These are phyloP conservation scores for Agrochola lota DNA, from an alignment of 2,888 invertebrate genomes.

Conservation along the genomic window DNA sequence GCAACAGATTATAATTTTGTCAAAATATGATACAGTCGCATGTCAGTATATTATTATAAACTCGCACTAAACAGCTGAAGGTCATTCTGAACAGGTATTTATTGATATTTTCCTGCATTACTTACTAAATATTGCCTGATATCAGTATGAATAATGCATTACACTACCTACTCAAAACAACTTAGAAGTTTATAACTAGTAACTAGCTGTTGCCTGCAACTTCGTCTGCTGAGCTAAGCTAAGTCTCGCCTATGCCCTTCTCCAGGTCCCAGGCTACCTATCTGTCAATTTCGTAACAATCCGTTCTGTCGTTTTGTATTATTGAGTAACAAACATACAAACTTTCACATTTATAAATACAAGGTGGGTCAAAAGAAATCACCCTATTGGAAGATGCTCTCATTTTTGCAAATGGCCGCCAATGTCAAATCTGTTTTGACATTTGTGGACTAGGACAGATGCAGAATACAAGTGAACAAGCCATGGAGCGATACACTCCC, in stretches of 20 bases:
- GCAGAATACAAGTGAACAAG: too few species aligned
- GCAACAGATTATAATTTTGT: background rate
- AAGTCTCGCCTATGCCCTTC: background rate
- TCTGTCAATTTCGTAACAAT: background rate
- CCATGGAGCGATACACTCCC: too few species aligned
- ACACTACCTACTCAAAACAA: background rate
- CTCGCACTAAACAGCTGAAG: background rate
- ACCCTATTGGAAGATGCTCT: too few species aligned
- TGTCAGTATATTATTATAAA: constrained; percentile 3
- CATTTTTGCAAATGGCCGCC: too few species aligned
- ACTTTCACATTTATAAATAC: too few species aligned
- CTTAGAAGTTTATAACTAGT: background rate
- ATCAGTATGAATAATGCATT: constrained; percentile 41
- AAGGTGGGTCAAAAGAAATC: too few species aligned
- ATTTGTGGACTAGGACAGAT: too few species aligned
- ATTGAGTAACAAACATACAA: too few species aligned
- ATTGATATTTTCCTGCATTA: constrained; percentile 24
- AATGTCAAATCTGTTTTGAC: too few species aligned
- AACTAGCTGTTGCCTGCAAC: background rate
- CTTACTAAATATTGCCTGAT: constrained; percentile 16
- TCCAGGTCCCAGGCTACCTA: background rate
- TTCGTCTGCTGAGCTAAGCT: background rate
- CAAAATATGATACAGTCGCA: constrained; percentile 16
- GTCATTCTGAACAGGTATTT: background rate
- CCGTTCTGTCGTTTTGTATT: background rate